These are phyloP conservation scores for Cichlasoma orientale DNA, from an alignment of 2,797 vertebrate species.

Conservation along the genomic window DNA sequence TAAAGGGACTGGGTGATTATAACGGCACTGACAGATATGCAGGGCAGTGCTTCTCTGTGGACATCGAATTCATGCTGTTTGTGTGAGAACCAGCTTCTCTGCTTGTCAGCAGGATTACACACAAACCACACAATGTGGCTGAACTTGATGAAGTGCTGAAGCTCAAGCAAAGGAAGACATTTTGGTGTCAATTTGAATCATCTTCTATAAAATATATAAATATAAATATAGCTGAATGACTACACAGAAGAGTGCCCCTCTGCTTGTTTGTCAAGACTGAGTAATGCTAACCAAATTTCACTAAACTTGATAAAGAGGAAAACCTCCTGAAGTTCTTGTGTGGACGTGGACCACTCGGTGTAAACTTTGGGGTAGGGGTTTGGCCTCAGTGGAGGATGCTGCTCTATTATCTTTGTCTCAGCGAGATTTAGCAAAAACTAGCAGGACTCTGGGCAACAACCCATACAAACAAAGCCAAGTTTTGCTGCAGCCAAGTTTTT, in stretches of 20 bases:
- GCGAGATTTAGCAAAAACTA: not conserved
- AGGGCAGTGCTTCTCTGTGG: not conserved
- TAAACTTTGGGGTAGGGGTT: not conserved
- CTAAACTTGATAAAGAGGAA: not conserved
- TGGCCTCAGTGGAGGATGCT: too few species aligned
- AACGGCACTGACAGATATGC: constrained; percentile 9
- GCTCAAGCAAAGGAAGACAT: not conserved
- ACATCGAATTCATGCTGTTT: constrained; percentile 11
- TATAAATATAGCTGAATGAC: not conserved
- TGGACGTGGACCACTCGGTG: not conserved
- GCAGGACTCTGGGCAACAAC: not conserved
- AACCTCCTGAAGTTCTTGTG: not conserved
- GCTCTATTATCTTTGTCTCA: not conserved
- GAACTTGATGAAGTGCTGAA: not conserved
- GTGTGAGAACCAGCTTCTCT: not conserved
- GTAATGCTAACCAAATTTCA: not conserved
- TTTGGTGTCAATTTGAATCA: not conserved
- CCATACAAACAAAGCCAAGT: not conserved
- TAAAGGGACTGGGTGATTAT: not conserved
- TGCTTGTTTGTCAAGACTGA: not conserved
- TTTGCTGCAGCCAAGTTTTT: not conserved
- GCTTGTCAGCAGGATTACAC: not conserved
- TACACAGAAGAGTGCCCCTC: not conserved
- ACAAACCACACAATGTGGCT: not conserved
- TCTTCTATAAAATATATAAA: not conserved